Evolutionary conservation across 2,797 vertebrate species (phyloP), one percentile per base, ranked within the genome.

Genomic region (Furcifer pardalis): DNA sequence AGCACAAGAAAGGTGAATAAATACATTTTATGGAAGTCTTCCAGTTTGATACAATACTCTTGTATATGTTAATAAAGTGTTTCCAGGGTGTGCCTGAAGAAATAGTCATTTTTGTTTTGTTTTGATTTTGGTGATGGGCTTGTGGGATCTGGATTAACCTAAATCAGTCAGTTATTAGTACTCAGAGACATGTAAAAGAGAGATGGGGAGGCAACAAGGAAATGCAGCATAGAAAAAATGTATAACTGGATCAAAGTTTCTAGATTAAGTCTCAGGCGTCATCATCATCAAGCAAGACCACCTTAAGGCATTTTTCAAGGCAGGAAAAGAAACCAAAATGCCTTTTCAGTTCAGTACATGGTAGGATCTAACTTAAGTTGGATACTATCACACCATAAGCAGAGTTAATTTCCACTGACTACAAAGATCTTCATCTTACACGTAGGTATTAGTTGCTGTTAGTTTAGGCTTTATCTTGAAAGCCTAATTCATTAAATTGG

Each of bases 211-310:
- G 83, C 44, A 87, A 15, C 0, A 81, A 77, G 81, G 78, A 86
- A 66, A 44, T 49, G 1, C 71, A 85, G 52, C 37, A 32, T 37
- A 44, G 60, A 37, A 84, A 71, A 19, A 72, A 49, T 71, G 37
- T 62, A 25, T 82, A 85, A 68, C 49, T 89, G 83, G 77, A 85
- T 89, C 72, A 82, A 82, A 87, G 87, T 79, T 6, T 13, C 73
- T 74, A 42, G 84, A 59, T 46, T 37, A 37, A 52, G 35, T 89
- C 73, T 85, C 59, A 85, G 76, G 63, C n/a, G 69, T 49, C n/a
- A 73, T 49, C 63, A 62, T 81, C 27, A 25, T 56, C 32, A 49
- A 62, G 42, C n/a, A 63, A 63, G 65, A 6, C 49, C 27, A 35
- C 17, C 65, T 59, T 27, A 37, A 66, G 62, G 75, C 5, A 75